phyloP scores from a whole-genome alignment of 2,113 vertebrate species.

The Dermatemys mawii region DNA sequence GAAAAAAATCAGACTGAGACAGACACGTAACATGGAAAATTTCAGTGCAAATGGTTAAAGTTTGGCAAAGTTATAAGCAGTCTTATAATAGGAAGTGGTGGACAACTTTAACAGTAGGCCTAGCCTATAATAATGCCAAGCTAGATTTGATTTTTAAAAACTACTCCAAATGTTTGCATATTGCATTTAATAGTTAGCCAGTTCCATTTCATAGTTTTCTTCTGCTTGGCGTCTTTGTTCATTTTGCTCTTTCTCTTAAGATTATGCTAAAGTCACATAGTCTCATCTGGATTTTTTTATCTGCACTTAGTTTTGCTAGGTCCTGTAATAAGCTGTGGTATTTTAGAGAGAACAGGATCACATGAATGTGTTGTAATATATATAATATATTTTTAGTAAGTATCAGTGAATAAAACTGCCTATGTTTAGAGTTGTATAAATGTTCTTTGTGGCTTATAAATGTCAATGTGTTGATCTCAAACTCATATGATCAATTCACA shows the following conservation, averaged over 20 bases:
- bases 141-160: background rate
- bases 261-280: background rate
- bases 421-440: slow-evolving; percentile 7
- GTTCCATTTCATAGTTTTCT: background rate
- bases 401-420: background rate
- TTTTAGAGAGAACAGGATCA: background rate
- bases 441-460: background rate
- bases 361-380: background rate
- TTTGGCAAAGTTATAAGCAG: background rate
- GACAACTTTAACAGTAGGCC: background rate
- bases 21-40: background rate
- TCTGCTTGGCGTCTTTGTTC: background rate
- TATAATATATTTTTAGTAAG: background rate
- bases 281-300: background rate
- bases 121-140: background rate
- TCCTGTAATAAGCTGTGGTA: background rate
- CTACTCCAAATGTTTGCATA: background rate
- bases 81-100: background rate
- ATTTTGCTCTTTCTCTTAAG: background rate
- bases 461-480: background rate
- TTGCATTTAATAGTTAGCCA: background rate
- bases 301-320: background rate
- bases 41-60: background rate
- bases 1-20: background rate
- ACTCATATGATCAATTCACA: background rate